A percentile compares a stretch with the other conserved stretches of the same genome.
Evolutionary conservation across 2,113 vertebrate species (phyloP).

Genomic region (Nycticebus coucang): DNA sequence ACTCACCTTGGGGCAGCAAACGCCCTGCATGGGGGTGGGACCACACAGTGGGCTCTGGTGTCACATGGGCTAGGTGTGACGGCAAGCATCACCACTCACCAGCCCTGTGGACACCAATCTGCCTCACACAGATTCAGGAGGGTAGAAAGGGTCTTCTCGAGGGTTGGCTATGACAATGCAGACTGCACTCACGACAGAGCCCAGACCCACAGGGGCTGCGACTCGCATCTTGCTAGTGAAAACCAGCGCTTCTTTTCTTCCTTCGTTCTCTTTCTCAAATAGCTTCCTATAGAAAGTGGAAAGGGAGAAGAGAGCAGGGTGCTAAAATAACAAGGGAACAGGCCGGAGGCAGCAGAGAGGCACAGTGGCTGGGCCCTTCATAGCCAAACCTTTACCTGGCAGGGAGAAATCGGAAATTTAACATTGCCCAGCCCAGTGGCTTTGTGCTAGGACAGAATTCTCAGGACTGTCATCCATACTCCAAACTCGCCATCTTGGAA

Average conservation of each 20-base stretch:
- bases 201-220: background rate
- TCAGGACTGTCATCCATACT: background rate
- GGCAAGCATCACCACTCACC: background rate
- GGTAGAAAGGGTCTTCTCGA: rapidly evolving
- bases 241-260: background rate
- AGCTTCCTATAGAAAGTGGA: background rate
- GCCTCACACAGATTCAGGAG: background rate
- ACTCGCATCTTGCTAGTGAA: rapidly evolving
- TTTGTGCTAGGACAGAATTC: background rate
- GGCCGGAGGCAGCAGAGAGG: background rate
- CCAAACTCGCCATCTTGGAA: background rate
- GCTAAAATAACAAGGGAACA: rapidly evolving
- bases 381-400: background rate
- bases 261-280: background rate
- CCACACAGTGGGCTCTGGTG: background rate
- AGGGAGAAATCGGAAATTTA: background rate
- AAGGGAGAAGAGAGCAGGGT: background rate
- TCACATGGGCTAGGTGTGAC: background rate
- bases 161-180: rapidly evolving
- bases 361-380: background rate
- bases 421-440: rapidly evolving
- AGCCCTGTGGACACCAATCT: background rate
- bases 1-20: background rate
- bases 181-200: rapidly evolving
- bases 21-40: background rate